A percentile compares a stretch with the other conserved stretches of the same genome.
Evolutionary conservation across 2,113 vertebrate species (phyloP).

Genomic region (Rhagologus leucostigma): DNA sequence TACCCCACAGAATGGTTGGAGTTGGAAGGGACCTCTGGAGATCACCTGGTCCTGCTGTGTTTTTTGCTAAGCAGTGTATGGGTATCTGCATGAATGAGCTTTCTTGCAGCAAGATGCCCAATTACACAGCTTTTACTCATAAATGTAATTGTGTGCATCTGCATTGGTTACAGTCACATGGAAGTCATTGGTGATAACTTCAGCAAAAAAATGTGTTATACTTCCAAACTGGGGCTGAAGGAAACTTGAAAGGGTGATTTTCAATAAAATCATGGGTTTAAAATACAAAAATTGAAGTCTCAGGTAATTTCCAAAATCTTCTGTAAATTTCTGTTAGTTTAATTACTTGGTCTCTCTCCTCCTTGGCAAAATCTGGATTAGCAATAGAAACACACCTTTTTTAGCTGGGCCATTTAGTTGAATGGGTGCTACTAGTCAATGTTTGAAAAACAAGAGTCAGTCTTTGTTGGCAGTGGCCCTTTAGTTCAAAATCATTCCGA

Average conservation of each 20-base stretch:
- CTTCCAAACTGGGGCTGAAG: neutral
- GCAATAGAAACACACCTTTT: neutral
- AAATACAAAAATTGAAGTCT: neutral
- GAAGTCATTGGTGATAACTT: neutral
- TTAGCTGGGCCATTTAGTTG: neutral
- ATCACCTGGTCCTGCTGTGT: neutral
- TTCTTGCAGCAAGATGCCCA: neutral
- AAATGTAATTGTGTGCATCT: neutral
- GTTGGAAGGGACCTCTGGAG: neutral
- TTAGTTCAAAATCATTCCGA: neutral
- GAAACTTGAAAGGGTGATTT: neutral
- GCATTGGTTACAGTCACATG: neutral
- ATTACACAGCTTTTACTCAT: neutral
- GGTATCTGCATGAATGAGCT: neutral
- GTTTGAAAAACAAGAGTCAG: neutral
- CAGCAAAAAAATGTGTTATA: neutral
- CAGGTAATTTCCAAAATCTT: neutral
- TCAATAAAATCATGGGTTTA: neutral
- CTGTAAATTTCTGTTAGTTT: neutral
- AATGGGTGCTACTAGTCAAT: neutral
- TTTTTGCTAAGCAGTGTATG: neutral
- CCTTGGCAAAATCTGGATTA: neutral
- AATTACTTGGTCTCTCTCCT: neutral
- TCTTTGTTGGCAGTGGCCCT: neutral
- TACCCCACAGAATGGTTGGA: neutral